Base-by-base conservation (phyloP, 2,113 vertebrate species). In the Zeus faber region DNA sequence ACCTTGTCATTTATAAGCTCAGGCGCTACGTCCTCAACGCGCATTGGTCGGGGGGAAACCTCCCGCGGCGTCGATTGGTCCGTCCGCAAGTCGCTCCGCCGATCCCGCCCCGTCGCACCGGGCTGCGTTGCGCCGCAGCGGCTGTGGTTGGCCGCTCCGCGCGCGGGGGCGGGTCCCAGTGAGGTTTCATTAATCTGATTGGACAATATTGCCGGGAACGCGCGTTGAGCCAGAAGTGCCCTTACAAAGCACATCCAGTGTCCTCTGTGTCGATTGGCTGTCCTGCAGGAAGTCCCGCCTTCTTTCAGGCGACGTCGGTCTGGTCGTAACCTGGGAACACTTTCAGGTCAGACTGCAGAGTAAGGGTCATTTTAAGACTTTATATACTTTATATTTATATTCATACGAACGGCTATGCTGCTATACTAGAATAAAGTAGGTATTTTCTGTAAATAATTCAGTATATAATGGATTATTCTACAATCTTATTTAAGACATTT, bases 1-100 rank as follows among this genome's bases (percentile, higher is more conserved):
- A 90, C 88, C 88, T 88, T 89, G 85, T 79, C 7, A 76, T 85
- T 89, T 88, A 89, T 89, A 87, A 85, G 70, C 52, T 41, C 27
- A 49, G 49, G 5, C 48, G 20, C 58, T 51, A 74, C 83, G 86
- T 89, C 89, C 88, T 89, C 66, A 72, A 47, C 53, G 23, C 31
- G 49, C 49, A 90, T 89, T 90, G 87, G 88, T 20, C 39, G 17
- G 11, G 47, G 0, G 5, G 2, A 51, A 11, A 13, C 22, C 9
- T 2, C 58, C 47, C 35, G 49, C 5, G n/a, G 5, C 24, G 7
- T 1, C 10, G 11, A 79, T 76, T 83, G 69, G 76, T 31, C 31
- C 8, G 0, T 7, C 2, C 0, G 4, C 1, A 3, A 8, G 13
- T 44, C 17, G 53, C 13, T 1, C 5, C 2, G 5, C 1, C 5